These are phyloP conservation scores for Drymonia ruficornis DNA, from an alignment of 2,888 invertebrate genomes.

Conservation along the genomic window DNA sequence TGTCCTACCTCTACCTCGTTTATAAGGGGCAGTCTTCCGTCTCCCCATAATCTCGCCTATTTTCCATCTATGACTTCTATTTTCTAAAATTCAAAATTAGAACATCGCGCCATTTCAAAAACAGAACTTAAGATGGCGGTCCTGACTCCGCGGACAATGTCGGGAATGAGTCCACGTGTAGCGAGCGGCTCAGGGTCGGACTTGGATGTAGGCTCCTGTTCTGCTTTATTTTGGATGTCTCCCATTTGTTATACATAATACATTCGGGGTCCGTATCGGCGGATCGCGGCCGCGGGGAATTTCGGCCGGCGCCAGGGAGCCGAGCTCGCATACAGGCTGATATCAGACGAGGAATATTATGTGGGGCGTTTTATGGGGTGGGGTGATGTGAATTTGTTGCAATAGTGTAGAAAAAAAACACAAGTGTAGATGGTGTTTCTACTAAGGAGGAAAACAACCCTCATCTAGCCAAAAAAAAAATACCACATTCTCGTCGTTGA, in stretches of 20 bases:
- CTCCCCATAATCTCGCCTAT: too few relatives aligned
- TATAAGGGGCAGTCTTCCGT: too few relatives aligned
- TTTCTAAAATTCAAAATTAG: too few relatives aligned
- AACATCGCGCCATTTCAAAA: constrained; percentile 29
- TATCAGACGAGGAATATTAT: constrained; percentile 22
- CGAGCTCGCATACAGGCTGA: constrained; percentile 64
- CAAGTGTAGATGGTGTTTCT: too few relatives aligned
- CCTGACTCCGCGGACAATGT: constrained; percentile 59
- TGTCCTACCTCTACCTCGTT: too few relatives aligned
- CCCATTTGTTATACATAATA: constrained; percentile 85
- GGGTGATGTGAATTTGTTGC: neutral
- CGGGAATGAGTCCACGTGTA: constrained; percentile 75
- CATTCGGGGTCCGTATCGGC: constrained; percentile 78
- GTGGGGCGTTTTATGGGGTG: constrained; percentile 8
- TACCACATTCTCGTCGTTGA: too few relatives aligned
- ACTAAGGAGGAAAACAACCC: too few relatives aligned
- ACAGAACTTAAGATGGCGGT: constrained; percentile 39
- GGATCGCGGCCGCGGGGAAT: constrained; percentile 78
- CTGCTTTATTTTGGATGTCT: constrained; percentile 81
- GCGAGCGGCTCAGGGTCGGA: constrained; percentile 64
- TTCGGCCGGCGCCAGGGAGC: constrained; percentile 77
- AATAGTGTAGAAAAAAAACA: too few relatives aligned
- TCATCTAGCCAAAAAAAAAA: too few relatives aligned
- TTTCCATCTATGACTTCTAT: too few relatives aligned
- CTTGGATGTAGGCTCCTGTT: constrained; percentile 61